Evolutionary conservation across 2,797 vertebrate species (phyloP).

Genomic region (Rhynchonycteris naso): DNA sequence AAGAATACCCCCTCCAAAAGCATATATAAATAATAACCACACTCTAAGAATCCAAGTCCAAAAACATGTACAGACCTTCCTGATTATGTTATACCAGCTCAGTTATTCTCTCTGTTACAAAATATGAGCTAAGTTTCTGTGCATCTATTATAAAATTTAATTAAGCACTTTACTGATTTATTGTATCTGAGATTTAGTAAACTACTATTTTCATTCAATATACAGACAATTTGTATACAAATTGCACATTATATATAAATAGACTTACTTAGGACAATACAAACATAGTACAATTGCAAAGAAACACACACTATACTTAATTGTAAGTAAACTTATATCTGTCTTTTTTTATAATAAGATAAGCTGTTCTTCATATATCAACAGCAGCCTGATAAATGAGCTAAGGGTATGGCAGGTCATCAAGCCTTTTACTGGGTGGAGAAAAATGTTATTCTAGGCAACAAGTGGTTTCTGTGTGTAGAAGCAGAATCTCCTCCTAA

Average conservation of each 20-base stretch:
- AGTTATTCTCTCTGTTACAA: conserved; percentile 50
- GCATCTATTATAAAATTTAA: background rate
- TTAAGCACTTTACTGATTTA: background rate
- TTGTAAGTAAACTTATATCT: background rate
- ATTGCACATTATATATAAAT: background rate
- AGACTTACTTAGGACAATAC: background rate
- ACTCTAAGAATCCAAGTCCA: background rate
- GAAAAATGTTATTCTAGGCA: background rate
- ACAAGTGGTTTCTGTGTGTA: background rate
- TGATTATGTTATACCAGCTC: conserved; percentile 49
- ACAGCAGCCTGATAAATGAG: background rate
- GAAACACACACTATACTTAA: background rate
- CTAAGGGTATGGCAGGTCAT: background rate
- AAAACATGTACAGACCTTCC: background rate
- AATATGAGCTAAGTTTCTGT: background rate
- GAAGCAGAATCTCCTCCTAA: background rate
- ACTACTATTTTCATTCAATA: background rate
- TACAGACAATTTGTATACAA: background rate
- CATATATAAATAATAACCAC: background rate
- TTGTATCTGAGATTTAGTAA: background rate
- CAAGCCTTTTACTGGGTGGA: background rate
- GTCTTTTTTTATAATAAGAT: background rate
- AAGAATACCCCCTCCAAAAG: background rate
- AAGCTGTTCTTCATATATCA: background rate
- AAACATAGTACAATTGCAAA: background rate